Conservation (phyloP, 2,113 vertebrate genomes). For the Toxostoma redivivum region DNA sequence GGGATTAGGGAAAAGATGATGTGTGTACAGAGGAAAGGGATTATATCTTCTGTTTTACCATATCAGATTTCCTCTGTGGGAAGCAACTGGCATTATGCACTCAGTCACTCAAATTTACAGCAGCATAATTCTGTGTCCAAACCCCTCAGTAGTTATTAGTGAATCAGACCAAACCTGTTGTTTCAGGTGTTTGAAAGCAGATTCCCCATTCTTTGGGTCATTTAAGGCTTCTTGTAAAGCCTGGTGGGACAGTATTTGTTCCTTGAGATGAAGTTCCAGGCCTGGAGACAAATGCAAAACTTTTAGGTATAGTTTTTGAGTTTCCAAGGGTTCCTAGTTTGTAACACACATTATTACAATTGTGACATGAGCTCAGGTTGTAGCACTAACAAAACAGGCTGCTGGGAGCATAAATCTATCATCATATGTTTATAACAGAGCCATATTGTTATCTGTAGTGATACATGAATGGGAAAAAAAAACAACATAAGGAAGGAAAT, state of each 20-base stretch:
- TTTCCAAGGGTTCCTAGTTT: background rate
- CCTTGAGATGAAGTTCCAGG: constrained; percentile 69
- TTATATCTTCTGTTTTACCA: background rate
- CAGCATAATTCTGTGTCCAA: background rate
- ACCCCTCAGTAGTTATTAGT: background rate
- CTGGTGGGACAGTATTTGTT: constrained; percentile 79
- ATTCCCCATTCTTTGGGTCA: constrained; percentile 90
- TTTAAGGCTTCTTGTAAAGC: constrained; percentile 80
- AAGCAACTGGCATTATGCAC: background rate
- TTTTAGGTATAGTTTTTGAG: background rate
- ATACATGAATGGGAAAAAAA: background rate
- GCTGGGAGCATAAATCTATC: background rate
- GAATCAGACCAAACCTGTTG: constrained; percentile 82
- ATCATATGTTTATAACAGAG: background rate
- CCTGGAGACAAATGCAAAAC: constrained; percentile 62
- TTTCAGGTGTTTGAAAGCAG: constrained; percentile 90
- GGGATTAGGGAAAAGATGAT: background rate
- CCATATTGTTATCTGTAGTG: background rate
- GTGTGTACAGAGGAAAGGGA: background rate
- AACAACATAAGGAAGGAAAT: background rate
- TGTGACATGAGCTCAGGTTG: background rate
- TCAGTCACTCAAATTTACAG: background rate
- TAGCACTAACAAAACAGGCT: background rate
- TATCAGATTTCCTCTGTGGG: background rate
- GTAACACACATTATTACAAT: background rate